Percentiles rank a stretch among this genome's conserved stretches.
Conservation (phyloP, 2,113 vertebrate genomes). For the Solenodon paradoxus region DNA sequence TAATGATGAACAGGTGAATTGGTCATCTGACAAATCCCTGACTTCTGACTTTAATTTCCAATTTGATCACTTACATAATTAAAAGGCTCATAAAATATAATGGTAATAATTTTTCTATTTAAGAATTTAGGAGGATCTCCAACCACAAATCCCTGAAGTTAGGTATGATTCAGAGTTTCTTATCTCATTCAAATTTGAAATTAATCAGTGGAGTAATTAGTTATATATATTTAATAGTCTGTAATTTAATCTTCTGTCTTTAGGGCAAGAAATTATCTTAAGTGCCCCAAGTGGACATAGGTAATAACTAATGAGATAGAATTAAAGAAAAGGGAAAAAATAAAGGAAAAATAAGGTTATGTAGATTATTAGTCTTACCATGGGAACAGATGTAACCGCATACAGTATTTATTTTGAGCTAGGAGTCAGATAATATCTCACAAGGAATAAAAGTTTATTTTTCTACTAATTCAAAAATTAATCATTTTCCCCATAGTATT, state of each 20-base stretch:
- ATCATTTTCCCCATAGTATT: background rate
- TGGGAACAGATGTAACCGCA: background rate
- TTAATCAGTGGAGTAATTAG: slow-evolving; percentile 63
- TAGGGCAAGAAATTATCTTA: slow-evolving; percentile 43
- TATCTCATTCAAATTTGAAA: slow-evolving; percentile 65
- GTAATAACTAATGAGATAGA: slow-evolving; percentile 9
- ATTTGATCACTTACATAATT: slow-evolving; percentile 34
- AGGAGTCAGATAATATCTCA: background rate
- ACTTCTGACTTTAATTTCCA: slow-evolving; percentile 38
- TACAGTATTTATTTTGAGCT: background rate
- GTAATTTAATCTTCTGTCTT: slow-evolving; percentile 65
- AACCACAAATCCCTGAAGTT: slow-evolving; percentile 44
- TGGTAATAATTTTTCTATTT: slow-evolving; percentile 52
- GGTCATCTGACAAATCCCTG: slow-evolving; percentile 12
- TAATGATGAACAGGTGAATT: background rate
- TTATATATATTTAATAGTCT: slow-evolving; percentile 54
- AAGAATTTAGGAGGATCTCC: slow-evolving; percentile 45
- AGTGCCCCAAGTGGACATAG: slow-evolving; percentile 26
- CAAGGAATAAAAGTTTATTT: background rate
- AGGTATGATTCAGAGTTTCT: slow-evolving; percentile 31
- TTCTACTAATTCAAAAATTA: background rate
- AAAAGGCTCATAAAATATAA: slow-evolving; percentile 34
- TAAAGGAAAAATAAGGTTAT: background rate
- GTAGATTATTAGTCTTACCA: background rate
- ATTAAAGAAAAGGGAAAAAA: slow-evolving; percentile 3